Evolutionary conservation across 2,888 invertebrate genomes (phyloP).

Genomic region (Acanthosepion pharaonis): DNA sequence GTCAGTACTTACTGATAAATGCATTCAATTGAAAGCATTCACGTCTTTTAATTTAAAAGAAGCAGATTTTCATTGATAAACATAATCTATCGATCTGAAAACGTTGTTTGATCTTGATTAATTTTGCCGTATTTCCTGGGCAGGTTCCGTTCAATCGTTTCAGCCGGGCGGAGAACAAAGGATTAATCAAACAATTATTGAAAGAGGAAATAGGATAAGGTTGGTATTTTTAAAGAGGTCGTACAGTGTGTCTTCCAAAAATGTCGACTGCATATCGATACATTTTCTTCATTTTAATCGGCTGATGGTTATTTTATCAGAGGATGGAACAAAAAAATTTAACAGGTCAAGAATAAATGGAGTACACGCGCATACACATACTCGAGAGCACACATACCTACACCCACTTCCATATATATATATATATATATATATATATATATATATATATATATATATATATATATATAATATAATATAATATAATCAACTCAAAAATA

Average conservation of each 20-base stretch:
- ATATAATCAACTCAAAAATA: too few species aligned
- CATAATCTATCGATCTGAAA: not conserved
- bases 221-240: too few species aligned
- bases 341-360: too few species aligned
- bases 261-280: too few species aligned
- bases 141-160: not conserved
- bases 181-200: not conserved
- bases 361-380: too few species aligned
- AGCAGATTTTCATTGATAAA: not conserved
- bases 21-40: not conserved
- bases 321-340: too few species aligned
- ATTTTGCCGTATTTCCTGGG: not conserved
- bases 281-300: too few species aligned
- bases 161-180: not conserved
- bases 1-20: not conserved
- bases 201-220: not conserved
- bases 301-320: too few species aligned
- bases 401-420: not conserved
- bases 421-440: too few species aligned
- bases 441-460: not conserved
- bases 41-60: not conserved
- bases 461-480: not conserved
- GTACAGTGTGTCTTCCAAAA: too few species aligned
- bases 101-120: constrained; percentile 21
- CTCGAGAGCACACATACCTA: not conserved